phyloP scores from a whole-genome alignment of 2,888 invertebrate genomes.

The Platycheirus albimanus region DNA sequence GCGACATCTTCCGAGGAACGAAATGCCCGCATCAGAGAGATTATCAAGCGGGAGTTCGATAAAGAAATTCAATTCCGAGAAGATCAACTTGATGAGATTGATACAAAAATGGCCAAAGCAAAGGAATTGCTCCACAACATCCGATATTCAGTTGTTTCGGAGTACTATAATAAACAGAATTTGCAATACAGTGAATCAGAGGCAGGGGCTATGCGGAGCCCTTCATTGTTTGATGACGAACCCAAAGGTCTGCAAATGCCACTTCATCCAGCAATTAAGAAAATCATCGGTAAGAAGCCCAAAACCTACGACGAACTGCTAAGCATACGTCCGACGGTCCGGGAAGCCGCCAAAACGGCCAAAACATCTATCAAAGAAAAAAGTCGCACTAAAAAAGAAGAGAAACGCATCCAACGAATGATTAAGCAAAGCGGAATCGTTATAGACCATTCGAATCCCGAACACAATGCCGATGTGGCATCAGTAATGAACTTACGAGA shows the following conservation, averaged over 20 bases:
- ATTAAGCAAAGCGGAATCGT: conserved; percentile 79
- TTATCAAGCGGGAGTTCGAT: conserved; percentile 89
- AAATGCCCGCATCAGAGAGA: conserved; percentile 84
- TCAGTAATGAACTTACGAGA: conserved; percentile 30
- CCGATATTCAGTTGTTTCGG: conserved; percentile 85
- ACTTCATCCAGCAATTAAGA: conserved; percentile 91
- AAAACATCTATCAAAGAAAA: conserved; percentile 79
- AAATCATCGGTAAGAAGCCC: conserved; percentile 86
- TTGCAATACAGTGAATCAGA: conserved; percentile 82
- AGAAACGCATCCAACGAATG: conserved; percentile 78
- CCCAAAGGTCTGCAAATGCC: conserved; percentile 82
- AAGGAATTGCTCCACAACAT: conserved; percentile 85
- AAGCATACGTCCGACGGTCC: conserved; percentile 81
- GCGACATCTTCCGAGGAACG: conserved; percentile 80
- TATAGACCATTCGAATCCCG: conserved; percentile 78
- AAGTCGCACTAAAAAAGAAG: conserved; percentile 78
- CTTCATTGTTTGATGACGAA: conserved; percentile 77
- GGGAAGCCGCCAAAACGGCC: conserved; percentile 84
- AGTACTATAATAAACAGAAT: conserved; percentile 85
- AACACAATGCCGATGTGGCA: conserved; percentile 10
- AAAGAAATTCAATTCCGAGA: conserved; percentile 88
- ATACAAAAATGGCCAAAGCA: conserved; percentile 85
- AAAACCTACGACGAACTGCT: conserved; percentile 84
- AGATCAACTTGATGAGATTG: conserved; percentile 88
- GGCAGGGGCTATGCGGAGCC: conserved; percentile 78